A percentile compares a stretch with the other conserved stretches of the same genome.
Conservation (phyloP, 2,888 invertebrate species). For the Pantelozetes paolii region DNA sequence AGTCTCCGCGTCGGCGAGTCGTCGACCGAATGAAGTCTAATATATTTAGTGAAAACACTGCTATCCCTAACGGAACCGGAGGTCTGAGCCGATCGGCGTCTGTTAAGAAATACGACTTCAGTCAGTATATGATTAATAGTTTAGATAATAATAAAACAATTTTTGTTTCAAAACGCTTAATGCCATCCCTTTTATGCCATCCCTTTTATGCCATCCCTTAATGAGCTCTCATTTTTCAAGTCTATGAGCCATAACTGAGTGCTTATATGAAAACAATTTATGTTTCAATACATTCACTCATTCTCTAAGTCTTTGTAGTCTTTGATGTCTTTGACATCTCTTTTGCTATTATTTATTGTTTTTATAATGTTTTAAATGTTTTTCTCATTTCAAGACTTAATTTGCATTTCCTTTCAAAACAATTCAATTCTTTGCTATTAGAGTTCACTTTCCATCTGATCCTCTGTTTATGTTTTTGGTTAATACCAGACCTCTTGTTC, state of each 20-base stretch:
- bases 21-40: constrained; percentile 48
- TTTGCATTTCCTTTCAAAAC: constrained; percentile 25
- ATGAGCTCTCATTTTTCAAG: constrained; percentile 15
- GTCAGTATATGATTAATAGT: constrained; percentile 6
- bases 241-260: constrained; percentile 18
- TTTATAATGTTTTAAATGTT: not conserved
- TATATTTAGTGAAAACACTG: constrained; percentile 45
- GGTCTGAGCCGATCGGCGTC: constrained; percentile 38
- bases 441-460: not conserved
- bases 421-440: not conserved
- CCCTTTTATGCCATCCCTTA: constrained; percentile 12
- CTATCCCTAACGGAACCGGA: constrained; percentile 11
- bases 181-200: constrained; percentile 10
- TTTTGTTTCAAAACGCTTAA: not conserved
- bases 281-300: not conserved
- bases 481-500: too few relatives aligned
- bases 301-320: not conserved
- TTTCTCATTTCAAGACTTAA: constrained; percentile 1
- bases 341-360: constrained; percentile 9
- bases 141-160: not conserved
- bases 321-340: not conserved
- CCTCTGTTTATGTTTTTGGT: too few relatives aligned
- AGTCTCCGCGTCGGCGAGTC: constrained; percentile 45
- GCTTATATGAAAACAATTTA: not conserved
- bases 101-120: constrained; percentile 42